A percentile compares a stretch with the other conserved stretches of the same genome.
Conservation (phyloP, 2,888 invertebrate genomes). For the Drosophila monieri region DNA sequence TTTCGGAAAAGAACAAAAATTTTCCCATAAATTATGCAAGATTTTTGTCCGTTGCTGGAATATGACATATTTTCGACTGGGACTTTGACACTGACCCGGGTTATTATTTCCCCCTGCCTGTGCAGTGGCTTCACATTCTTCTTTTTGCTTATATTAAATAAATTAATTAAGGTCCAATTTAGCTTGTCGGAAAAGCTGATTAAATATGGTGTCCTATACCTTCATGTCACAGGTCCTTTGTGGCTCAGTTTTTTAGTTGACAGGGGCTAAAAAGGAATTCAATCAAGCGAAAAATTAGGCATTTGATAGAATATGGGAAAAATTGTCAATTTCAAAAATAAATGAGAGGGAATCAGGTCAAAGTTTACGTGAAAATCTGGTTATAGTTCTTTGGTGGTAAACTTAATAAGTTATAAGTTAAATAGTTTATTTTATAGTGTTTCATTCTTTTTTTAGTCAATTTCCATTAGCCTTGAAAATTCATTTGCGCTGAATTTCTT, state of each 20-base stretch:
- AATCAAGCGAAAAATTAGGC: constrained; percentile 10
- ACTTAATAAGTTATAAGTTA: no score
- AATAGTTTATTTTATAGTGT: neutral
- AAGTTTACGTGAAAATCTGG: neutral
- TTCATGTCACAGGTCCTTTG: constrained; percentile 9
- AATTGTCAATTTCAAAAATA: neutral
- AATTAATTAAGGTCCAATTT: constrained; percentile 74
- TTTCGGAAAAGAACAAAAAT: constrained; percentile 13
- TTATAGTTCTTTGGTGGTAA: no score
- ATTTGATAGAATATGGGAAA: neutral
- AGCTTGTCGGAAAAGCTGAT: constrained; percentile 58
- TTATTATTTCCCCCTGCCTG: constrained; percentile 34
- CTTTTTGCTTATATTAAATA: constrained; percentile 33
- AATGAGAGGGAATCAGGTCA: neutral
- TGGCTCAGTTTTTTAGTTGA: constrained; percentile 16
- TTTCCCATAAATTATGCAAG: constrained; percentile 66
- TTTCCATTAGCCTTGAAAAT: constrained; percentile 24
- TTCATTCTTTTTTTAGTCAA: neutral
- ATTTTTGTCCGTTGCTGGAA: constrained; percentile 57
- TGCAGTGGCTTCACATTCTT: constrained; percentile 31
- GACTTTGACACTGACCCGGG: constrained; percentile 28
- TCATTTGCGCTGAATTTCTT: constrained; percentile 7
- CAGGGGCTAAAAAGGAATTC: constrained; percentile 22
- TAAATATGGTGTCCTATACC: constrained; percentile 54
- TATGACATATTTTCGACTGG: constrained; percentile 71